Evolutionary conservation across 2,797 vertebrate species (phyloP).

Genomic region (Tangara arthus): DNA sequence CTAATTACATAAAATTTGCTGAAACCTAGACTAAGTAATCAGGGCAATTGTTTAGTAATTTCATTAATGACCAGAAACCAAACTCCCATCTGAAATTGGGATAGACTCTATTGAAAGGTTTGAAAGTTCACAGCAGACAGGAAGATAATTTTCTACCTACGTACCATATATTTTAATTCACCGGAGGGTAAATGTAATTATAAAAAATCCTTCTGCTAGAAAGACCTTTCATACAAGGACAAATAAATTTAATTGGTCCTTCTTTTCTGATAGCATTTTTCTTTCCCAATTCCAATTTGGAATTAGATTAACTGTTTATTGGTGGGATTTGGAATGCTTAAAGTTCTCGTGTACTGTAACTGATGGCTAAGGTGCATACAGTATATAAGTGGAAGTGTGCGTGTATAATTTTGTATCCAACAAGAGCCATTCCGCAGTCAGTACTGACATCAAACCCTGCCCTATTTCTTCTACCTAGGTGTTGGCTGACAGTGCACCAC

Average conservation of each 20-base stretch:
- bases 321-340: neutral
- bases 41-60: neutral
- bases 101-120: neutral
- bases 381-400: neutral
- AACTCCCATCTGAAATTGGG: neutral
- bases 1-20: neutral
- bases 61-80: neutral
- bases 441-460: neutral
- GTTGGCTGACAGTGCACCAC: neutral
- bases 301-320: neutral
- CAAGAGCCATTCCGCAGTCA: neutral
- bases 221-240: neutral
- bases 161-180: neutral
- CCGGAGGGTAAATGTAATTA: no score
- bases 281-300: neutral
- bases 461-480: neutral
- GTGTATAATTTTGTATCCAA: neutral
- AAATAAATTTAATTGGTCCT: neutral
- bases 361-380: fast-evolving
- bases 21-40: neutral
- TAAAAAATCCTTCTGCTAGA: neutral
- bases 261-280: neutral
- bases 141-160: neutral
- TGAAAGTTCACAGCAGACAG: neutral
- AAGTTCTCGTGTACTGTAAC: neutral